phyloP scores from a whole-genome alignment of 2,797 vertebrate genomes.

The Onychomys torridus region DNA sequence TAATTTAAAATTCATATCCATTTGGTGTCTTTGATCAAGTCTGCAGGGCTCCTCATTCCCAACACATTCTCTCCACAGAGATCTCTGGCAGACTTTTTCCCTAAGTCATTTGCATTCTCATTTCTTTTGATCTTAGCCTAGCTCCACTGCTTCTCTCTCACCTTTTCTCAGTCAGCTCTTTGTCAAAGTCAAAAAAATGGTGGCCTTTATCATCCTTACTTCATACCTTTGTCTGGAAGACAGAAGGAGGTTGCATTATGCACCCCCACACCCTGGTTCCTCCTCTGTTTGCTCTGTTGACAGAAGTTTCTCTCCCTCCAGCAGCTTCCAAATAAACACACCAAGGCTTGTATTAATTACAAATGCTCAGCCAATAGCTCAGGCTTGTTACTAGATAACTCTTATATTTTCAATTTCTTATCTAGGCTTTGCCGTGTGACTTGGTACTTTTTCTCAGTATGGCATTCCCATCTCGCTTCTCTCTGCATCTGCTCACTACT shows the following conservation, averaged over 20 bases:
- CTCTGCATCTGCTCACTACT: not conserved
- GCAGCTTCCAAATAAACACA: not conserved
- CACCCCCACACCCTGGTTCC: not conserved
- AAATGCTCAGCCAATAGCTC: not conserved
- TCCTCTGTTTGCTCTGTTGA: not conserved
- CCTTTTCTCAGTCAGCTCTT: not conserved
- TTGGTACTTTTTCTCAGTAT: not conserved
- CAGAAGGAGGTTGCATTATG: not conserved
- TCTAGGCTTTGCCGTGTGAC: not conserved
- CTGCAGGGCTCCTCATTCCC: slow-evolving; percentile 15
- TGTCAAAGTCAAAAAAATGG: not conserved
- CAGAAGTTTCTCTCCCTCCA: not conserved
- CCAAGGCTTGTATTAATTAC: not conserved
- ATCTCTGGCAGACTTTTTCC: slow-evolving; percentile 50
- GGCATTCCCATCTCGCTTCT: not conserved
- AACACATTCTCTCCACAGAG: not conserved
- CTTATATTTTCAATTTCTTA: not conserved
- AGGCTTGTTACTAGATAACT: not conserved
- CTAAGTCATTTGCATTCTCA: not conserved
- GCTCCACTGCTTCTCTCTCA: not conserved
- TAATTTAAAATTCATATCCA: slow-evolving; percentile 54
- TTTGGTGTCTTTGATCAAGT: slow-evolving; percentile 54
- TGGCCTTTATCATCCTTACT: not conserved
- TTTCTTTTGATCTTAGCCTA: slow-evolving; percentile 53
- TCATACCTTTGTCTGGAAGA: not conserved